Percentiles rank a stretch among this genome's conserved stretches.
Conservation (phyloP, 2,888 invertebrate species). For the Nomada lathburiana region DNA sequence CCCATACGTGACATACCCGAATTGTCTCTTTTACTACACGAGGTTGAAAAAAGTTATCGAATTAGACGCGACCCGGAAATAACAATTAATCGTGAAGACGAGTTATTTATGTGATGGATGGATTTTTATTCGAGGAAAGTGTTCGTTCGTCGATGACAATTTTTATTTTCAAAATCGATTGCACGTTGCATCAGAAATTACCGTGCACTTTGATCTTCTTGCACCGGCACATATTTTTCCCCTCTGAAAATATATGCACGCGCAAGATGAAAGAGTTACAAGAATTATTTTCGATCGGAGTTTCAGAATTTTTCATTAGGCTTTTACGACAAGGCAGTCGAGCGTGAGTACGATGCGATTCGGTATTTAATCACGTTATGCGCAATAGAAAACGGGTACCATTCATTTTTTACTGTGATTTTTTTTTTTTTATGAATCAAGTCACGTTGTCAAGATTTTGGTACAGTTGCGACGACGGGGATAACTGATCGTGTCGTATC, state of each 20-base stretch:
- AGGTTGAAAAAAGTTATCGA: not conserved
- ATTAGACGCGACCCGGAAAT: not conserved
- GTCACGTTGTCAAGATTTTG: conserved; percentile 62
- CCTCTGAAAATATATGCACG: conserved; percentile 18
- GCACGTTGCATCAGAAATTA: no score
- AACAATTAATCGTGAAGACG: not conserved
- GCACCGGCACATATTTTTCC: not conserved
- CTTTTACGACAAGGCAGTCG: not conserved
- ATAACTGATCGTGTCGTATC: conserved; percentile 32
- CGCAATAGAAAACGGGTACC: conserved; percentile 52
- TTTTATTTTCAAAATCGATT: not conserved
- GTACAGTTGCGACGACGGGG: conserved; percentile 47
- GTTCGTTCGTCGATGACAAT: not conserved
- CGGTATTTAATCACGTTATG: conserved; percentile 29
- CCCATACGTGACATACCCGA: conserved; percentile 2
- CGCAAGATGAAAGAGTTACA: not conserved
- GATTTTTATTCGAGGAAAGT: not conserved
- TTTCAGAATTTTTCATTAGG: not conserved
- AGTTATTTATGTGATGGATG: not conserved
- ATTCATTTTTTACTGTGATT: conserved; percentile 59
- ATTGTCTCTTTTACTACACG: no score
- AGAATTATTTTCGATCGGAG: no score
- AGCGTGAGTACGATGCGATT: conserved; percentile 33
- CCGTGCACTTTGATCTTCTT: not conserved
- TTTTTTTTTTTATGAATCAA: conserved; percentile 59